A percentile compares a stretch with the other conserved stretches of the same genome.
Conservation (phyloP, 2,113 vertebrate genomes). For the Tachysurus vachellii region DNA sequence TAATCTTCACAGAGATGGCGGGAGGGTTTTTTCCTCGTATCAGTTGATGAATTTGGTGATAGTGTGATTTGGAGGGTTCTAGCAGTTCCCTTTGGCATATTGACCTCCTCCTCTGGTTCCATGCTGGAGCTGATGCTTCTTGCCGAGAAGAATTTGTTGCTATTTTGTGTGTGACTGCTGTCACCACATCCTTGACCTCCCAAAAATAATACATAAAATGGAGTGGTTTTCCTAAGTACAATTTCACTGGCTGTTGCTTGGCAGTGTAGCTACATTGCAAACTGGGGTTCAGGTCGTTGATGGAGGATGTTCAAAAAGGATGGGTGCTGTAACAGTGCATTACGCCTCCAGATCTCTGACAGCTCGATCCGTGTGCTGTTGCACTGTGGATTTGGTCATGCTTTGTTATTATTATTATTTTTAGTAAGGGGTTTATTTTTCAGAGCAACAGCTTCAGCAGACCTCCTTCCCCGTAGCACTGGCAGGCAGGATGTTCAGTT, state of each 20-base stretch:
- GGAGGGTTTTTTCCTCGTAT: not conserved
- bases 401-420: conserved; percentile 40
- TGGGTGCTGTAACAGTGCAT: conserved; percentile 23
- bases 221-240: conserved; percentile 28
- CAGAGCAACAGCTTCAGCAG: conserved; percentile 78
- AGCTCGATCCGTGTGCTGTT: conserved; percentile 66
- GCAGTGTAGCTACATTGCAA: conserved; percentile 40
- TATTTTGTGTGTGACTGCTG: conserved; percentile 21
- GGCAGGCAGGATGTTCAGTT: conserved; percentile 95
- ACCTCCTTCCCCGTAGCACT: conserved; percentile 94
- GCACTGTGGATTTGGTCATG: conserved; percentile 85
- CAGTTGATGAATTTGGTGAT: conserved; percentile 26
- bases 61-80: conserved; percentile 72
- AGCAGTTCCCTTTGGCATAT: conserved; percentile 88
- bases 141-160: conserved; percentile 7
- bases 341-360: conserved; percentile 49
- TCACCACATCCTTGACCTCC: not conserved
- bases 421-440: conserved; percentile 54
- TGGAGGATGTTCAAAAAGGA: conserved; percentile 31
- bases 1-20: conserved; percentile 18
- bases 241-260: conserved; percentile 27
- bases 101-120: conserved; percentile 72
- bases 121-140: conserved; percentile 44
- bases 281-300: conserved; percentile 21
- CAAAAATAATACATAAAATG: not conserved